Evolutionary conservation across 2,797 vertebrate genomes (phyloP), one percentile per base, ranked within the genome.

Genomic region (Podarcis siculus): DNA sequence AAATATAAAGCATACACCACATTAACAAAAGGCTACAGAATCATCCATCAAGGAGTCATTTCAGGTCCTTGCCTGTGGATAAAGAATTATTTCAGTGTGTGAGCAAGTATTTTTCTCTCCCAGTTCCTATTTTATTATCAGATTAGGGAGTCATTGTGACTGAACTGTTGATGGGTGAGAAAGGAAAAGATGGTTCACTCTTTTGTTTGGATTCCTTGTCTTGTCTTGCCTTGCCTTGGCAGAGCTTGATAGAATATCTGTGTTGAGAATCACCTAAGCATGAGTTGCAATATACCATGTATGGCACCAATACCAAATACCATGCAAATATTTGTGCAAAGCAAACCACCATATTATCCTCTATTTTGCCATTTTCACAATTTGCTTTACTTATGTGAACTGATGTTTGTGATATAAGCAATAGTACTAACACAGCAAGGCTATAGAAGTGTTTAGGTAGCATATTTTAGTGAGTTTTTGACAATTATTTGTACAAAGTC

Each of bases 1-100:
- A 90, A 93, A 92, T 87, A 89, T 91, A 64, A 92, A 94, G 79
- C 89, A 93, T 83, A 92, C 92, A 91, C 93, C 88, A 61, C 66
- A 85, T 94, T 92, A 93, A 49, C 84, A 85, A 64, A 81, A 90
- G 81, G 91, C 79, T 82, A 91, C 76, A 88, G 45, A 42, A 78
- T 72, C 86, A 71, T 0, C 3, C 39, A 77, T 78, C 72, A 66
- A 80, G 37, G 66, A 86, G 61, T 81, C 85, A 67, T 35, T 89
- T 91, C 86, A 83, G 49, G 87, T 89, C 87, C 64, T 85, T 87
- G 66, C 73, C 13, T 83, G 45, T 72, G 83, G 55, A 73, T 87
- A 71, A 69, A 86, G 76, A 75, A 84, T 23, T 69, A 42, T 66
- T 92, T 58, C 80, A 73, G 77, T 42, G 82, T 92, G 49, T 85